Evolutionary conservation across 2,113 vertebrate genomes (phyloP), one percentile per base, ranked within the genome.

Genomic region (Bufo bufo): DNA sequence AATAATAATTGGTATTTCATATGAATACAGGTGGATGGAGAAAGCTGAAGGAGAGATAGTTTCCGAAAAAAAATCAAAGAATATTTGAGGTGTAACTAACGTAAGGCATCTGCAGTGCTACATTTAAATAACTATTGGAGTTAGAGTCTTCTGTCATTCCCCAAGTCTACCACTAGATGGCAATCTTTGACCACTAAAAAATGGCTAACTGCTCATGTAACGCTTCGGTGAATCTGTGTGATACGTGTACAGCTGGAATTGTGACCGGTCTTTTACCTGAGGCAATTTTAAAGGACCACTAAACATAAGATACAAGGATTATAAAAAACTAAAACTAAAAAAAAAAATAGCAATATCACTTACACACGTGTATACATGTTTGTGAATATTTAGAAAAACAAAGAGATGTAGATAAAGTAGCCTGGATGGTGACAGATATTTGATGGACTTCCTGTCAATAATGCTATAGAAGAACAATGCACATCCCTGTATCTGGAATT

Each of bases 81-180:
- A n/a, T n/a, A n/a, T 33, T 33, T 33, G 33, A 33, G 1, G 33
- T 33, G 33, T 33, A 33, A 33, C 33, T 33, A 33, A 33, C 33
- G 33, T 33, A 33, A 33, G 33, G 33, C 33, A 33, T 14, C 12
- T 74, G 71, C 13, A 54, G n/a, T 63, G 11, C 65, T 33, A 11
- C 8, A 23, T 23, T n/a, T 71, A 13, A 71, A 71, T 43, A 2
- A 4, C 1, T 72, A 4, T 10, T 58, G 13, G 33, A 58, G 11
- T 58, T 6, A 59, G 33, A 85, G 12, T 56, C 6, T 33, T n/a
- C 17, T 59, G 69, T 17, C 10, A n/a, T 75, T 78, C 47, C 45
- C 13, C 0, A 50, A 6, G 0, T 14, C 0, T 33, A 77, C 86
- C 86, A 88, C 79, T 83, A 88, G 86, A 77, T 71, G 79, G 86